A percentile compares a stretch with the other conserved stretches of the same genome.
These are phyloP conservation scores for Scrobipalpa atriplicella DNA, from an alignment of 2,888 invertebrate species.

Conservation along the genomic window DNA sequence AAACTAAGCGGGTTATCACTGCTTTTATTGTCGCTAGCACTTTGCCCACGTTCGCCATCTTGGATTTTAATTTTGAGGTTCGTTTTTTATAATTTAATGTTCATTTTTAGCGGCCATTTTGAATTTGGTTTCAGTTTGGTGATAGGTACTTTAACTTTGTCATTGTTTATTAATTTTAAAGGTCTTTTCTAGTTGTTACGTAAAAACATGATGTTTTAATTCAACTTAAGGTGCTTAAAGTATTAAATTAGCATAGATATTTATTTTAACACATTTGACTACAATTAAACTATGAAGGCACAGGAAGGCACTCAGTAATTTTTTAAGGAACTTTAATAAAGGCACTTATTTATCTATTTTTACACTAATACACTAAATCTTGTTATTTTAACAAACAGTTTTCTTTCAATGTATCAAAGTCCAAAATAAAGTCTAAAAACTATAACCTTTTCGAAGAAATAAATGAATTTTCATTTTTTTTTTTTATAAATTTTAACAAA, in stretches of 20 bases:
- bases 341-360: not conserved
- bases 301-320: not conserved
- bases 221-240: too few species aligned
- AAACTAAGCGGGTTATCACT: conserved; percentile 90
- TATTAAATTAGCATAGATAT: too few species aligned
- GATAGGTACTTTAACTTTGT: not conserved
- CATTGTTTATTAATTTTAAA: too few species aligned
- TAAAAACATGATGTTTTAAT: too few species aligned
- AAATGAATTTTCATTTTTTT: conserved; percentile 23
- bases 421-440: too few species aligned
- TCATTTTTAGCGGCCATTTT: not conserved
- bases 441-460: too few species aligned
- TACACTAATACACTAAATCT: not conserved
- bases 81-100: conserved; percentile 23
- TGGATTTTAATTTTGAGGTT: conserved; percentile 33
- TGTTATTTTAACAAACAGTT: not conserved
- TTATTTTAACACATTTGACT: not conserved
- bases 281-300: not conserved
- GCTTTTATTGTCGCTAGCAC: conserved; percentile 92
- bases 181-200: too few species aligned
- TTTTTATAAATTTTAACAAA: conserved; percentile 33
- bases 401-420: not conserved
- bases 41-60: conserved; percentile 86
- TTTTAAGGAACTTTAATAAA: conserved; percentile 5
- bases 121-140: not conserved